These are phyloP conservation scores for Papilio polyxenes DNA, from an alignment of 1,140 invertebrate genomes.

Conservation along the genomic window DNA sequence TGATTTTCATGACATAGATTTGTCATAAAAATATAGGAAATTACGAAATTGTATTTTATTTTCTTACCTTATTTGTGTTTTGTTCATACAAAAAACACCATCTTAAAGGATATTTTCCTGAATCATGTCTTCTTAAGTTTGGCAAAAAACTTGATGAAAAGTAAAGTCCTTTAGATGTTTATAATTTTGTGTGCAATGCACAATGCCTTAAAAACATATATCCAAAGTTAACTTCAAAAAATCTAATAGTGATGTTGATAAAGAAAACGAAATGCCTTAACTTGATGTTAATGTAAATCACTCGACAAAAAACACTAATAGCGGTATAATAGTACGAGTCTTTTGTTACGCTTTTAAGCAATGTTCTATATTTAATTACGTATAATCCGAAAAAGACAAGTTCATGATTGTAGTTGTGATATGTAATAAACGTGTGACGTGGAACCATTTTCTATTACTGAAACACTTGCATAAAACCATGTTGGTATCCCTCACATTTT, in stretches of 20 bases:
- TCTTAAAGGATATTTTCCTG: no score
- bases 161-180: background rate
- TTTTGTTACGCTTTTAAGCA: slow-evolving; percentile 35
- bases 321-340: slow-evolving; percentile 4
- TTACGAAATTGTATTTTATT: background rate
- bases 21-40: background rate
- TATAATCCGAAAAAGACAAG: background rate
- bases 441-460: background rate
- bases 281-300: slow-evolving; percentile 17
- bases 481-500: background rate
- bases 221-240: background rate
- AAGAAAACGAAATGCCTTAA: slow-evolving; percentile 35
- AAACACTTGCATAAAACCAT: background rate
- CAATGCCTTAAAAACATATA: slow-evolving; percentile 22
- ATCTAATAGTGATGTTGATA: slow-evolving; percentile 14
- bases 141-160: background rate
- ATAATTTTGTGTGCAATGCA: background rate
- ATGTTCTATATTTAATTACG: slow-evolving; percentile 5
- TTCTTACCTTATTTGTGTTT: no score
- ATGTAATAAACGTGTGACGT: background rate
- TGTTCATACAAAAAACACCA: no score
- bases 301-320: slow-evolving; percentile 22
- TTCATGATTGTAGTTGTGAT: background rate
- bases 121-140: background rate
- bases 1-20: no score